Evolutionary conservation across 2,113 vertebrate species (phyloP).

Genomic region (Turdus rufiventris): DNA sequence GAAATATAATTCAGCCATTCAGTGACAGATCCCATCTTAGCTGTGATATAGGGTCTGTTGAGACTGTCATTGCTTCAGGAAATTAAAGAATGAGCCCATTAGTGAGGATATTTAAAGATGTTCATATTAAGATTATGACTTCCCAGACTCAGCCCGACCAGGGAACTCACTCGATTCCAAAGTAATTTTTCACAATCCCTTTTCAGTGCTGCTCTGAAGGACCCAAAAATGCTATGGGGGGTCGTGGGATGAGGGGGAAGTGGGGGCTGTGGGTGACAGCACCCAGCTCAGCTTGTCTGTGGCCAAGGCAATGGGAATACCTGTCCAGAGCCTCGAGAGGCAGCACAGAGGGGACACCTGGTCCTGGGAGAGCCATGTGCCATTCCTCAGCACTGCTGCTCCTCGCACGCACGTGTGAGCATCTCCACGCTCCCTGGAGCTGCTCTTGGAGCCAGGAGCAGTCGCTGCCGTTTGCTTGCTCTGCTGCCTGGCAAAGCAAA

Average conservation of each 20-base stretch:
- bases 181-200: neutral
- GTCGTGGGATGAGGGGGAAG: rapidly evolving
- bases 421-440: neutral
- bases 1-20: slow-evolving; percentile 62
- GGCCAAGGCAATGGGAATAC: neutral
- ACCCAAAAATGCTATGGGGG: neutral
- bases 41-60: slow-evolving; percentile 46
- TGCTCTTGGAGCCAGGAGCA: neutral
- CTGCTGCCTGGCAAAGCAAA: neutral
- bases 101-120: slow-evolving; percentile 43
- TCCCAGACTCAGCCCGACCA: neutral
- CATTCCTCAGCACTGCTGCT: neutral
- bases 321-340: neutral
- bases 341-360: neutral
- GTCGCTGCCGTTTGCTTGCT: rapidly evolving
- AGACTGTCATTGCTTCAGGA: slow-evolving; percentile 58
- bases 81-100: slow-evolving; percentile 71
- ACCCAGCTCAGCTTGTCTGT: rapidly evolving
- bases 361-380: neutral
- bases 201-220: neutral
- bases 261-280: neutral
- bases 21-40: slow-evolving; percentile 49
- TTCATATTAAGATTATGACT: slow-evolving; percentile 53
- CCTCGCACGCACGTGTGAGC: neutral
- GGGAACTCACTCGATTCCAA: neutral